phyloP scores from a whole-genome alignment of 1,140 invertebrate genomes.

The Diplogasteroides magnus region DNA sequence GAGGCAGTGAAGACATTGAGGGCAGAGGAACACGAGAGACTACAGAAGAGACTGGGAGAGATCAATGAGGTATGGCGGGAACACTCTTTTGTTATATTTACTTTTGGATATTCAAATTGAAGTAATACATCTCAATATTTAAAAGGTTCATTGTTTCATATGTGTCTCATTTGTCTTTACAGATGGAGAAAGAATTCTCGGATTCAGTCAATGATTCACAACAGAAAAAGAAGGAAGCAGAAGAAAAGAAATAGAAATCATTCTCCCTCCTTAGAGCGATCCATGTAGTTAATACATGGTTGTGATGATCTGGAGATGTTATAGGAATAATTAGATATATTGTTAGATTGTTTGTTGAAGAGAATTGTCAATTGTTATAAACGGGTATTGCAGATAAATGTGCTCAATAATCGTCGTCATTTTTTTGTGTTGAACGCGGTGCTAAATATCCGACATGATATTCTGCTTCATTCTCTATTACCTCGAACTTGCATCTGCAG shows the following conservation, averaged over 20 bases:
- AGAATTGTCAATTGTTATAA: too few species aligned
- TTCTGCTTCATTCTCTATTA: background rate
- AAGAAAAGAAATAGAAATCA: slow-evolving; percentile 12
- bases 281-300: too few species aligned
- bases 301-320: too few species aligned
- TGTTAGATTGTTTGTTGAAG: too few species aligned
- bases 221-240: background rate
- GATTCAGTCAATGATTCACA: background rate
- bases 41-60: slow-evolving; percentile 32
- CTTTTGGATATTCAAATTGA: background rate
- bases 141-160: background rate
- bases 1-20: slow-evolving; percentile 21
- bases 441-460: background rate
- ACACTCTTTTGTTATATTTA: slow-evolving; percentile 10
- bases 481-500: too few species aligned
- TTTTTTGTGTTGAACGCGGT: too few species aligned
- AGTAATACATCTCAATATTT: slow-evolving; percentile 6
- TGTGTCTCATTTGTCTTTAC: background rate
- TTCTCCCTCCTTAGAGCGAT: too few species aligned
- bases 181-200: slow-evolving; percentile 11
- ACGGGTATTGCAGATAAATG: too few species aligned
- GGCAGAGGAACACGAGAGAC: slow-evolving; percentile 30
- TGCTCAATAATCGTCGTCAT: too few species aligned
- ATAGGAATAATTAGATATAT: too few species aligned
- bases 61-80: slow-evolving; percentile 24